Conservation (phyloP, 2,888 invertebrate genomes). For the Phaedon cochleariae region DNA sequence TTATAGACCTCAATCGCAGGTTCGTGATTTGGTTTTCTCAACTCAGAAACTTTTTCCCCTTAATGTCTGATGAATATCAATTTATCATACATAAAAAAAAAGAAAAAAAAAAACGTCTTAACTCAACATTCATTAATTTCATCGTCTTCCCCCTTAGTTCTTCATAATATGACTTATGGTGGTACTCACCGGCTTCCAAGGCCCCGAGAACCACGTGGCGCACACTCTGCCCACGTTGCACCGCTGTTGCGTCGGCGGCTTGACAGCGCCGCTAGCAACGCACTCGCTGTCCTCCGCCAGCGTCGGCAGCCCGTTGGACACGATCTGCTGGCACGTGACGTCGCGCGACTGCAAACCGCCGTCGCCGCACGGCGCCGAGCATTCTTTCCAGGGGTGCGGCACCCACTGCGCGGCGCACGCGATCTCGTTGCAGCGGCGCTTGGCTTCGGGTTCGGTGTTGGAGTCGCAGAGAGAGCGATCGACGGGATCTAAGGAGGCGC, state of each 20-base stretch:
- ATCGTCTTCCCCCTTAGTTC: background rate
- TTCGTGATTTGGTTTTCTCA: too few relatives aligned
- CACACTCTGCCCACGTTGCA: slow-evolving; percentile 84
- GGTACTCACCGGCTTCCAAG: slow-evolving; percentile 90
- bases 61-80: too few relatives aligned
- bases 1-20: too few relatives aligned
- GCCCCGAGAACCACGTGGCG: slow-evolving; percentile 86
- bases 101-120: too few relatives aligned
- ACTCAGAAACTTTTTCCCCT: too few relatives aligned
- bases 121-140: too few relatives aligned
- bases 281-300: slow-evolving; percentile 82
- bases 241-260: slow-evolving; percentile 72
- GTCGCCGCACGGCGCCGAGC: slow-evolving; percentile 83
- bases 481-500: slow-evolving; percentile 75
- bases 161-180: background rate
- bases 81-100: too few relatives aligned
- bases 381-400: slow-evolving; percentile 79
- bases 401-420: slow-evolving; percentile 87
- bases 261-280: slow-evolving; percentile 73
- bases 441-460: slow-evolving; percentile 74
- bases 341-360: slow-evolving; percentile 75
- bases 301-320: slow-evolving; percentile 74
- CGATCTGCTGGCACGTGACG: slow-evolving; percentile 83
- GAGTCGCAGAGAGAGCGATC: slow-evolving; percentile 82
- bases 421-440: slow-evolving; percentile 76